Evolutionary conservation across 2,797 vertebrate genomes (phyloP).

Genomic region (Clarias pachynema): DNA sequence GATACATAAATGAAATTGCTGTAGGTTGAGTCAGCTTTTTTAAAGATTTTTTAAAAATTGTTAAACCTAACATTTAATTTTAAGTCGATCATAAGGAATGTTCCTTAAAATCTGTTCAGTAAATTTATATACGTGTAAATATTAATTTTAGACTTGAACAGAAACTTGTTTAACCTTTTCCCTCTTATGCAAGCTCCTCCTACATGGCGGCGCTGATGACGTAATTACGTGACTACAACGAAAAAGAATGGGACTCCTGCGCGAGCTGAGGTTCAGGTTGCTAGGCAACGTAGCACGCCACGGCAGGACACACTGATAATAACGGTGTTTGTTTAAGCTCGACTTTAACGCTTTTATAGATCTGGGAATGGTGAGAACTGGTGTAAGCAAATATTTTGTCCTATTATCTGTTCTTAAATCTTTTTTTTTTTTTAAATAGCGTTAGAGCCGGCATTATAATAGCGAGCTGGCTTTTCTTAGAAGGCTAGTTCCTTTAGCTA

Average conservation of each 20-base stretch:
- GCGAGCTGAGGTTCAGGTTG: slow-evolving; percentile 63
- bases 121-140: background rate
- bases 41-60: background rate
- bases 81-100: background rate
- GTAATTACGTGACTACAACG: background rate
- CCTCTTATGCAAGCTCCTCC: background rate
- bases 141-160: background rate
- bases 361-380: background rate
- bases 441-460: background rate
- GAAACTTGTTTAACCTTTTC: background rate
- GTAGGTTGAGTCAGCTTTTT: background rate
- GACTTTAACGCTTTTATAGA: slow-evolving; percentile 19
- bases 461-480: background rate
- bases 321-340: slow-evolving; percentile 35
- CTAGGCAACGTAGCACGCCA: slow-evolving; percentile 66
- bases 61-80: background rate
- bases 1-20: background rate
- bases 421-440: background rate
- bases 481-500: background rate
- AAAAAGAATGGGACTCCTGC: background rate
- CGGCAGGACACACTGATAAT: slow-evolving; percentile 10
- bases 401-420: background rate
- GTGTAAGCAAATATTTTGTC: background rate
- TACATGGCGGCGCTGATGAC: slow-evolving; percentile 13
- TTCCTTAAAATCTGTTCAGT: background rate